These are phyloP conservation scores for Leptopilina boulardi DNA, from an alignment of 1,140 invertebrate species.

Conservation along the genomic window DNA sequence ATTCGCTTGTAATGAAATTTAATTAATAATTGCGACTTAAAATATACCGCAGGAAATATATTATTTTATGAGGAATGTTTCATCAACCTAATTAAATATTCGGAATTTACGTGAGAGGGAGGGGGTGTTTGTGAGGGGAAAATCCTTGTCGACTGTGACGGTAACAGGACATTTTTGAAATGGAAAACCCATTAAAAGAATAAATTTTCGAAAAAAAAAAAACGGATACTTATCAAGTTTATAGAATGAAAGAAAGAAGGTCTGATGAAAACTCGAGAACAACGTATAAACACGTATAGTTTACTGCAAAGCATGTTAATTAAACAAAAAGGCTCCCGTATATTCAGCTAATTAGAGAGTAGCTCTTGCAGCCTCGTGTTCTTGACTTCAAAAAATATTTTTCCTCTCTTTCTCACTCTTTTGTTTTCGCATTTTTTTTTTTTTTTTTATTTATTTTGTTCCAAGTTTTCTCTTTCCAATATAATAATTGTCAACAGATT, in stretches of 20 bases:
- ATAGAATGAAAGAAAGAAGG: slow-evolving; percentile 43
- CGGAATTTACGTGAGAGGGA: neutral
- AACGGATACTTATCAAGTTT: neutral
- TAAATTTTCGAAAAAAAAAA: neutral
- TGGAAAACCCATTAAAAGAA: neutral
- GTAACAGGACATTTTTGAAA: neutral
- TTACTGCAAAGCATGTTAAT: slow-evolving; percentile 68
- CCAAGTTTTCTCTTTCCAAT: neutral
- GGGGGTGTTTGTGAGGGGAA: no score
- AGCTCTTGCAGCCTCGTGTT: slow-evolving; percentile 57
- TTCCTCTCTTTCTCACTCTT: slow-evolving; percentile 11
- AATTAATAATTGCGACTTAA: neutral
- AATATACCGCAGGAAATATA: neutral
- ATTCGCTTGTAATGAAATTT: neutral
- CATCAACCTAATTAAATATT: slow-evolving; percentile 7
- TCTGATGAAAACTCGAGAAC: slow-evolving; percentile 47
- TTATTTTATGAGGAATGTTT: neutral
- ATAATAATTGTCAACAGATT: neutral
- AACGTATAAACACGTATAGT: slow-evolving; percentile 51
- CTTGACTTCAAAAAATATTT: slow-evolving; percentile 56
- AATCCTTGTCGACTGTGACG: neutral
- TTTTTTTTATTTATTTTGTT: neutral
- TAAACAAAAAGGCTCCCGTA: slow-evolving; percentile 69
- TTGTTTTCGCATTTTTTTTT: neutral
- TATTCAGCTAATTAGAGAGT: slow-evolving; percentile 70